Percentiles rank a stretch among this genome's conserved stretches.
phyloP scores from a whole-genome alignment of 2,888 invertebrate genomes.

The Himalopsyche kuldschensis region DNA sequence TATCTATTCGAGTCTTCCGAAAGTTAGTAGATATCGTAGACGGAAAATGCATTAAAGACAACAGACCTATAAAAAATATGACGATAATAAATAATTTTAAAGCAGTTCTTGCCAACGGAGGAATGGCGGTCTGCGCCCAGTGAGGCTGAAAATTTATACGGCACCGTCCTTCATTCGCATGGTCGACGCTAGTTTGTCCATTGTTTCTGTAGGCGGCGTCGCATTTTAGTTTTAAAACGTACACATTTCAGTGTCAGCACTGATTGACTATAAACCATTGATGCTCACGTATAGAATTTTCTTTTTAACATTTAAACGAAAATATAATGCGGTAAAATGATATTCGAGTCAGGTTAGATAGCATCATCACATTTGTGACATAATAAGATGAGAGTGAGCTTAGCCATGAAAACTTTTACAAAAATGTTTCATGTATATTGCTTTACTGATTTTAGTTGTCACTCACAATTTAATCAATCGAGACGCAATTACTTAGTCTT shows the following conservation, averaged over 20 bases:
- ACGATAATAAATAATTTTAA: background rate
- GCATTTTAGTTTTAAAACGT: background rate
- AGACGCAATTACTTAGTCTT: too few relatives aligned
- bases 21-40: too few relatives aligned
- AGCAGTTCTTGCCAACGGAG: constrained; percentile 3
- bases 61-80: background rate
- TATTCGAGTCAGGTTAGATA: too few relatives aligned
- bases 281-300: background rate
- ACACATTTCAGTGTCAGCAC: background rate
- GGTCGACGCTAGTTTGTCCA: constrained; percentile 2
- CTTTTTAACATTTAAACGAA: background rate
- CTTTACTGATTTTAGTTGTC: too few relatives aligned
- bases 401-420: too few relatives aligned
- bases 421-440: too few relatives aligned
- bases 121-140: background rate
- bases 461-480: too few relatives aligned
- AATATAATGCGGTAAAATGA: too few relatives aligned
- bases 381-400: too few relatives aligned
- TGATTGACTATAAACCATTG: background rate
- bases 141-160: constrained; percentile 9
- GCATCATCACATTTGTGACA: too few relatives aligned
- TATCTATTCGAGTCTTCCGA: too few relatives aligned
- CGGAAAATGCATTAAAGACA: background rate
- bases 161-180: constrained; percentile 5
- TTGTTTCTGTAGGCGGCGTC: constrained; percentile 6